Base-by-base conservation (phyloP, 2,888 invertebrate genomes). In the Poecilus cupreus region DNA sequence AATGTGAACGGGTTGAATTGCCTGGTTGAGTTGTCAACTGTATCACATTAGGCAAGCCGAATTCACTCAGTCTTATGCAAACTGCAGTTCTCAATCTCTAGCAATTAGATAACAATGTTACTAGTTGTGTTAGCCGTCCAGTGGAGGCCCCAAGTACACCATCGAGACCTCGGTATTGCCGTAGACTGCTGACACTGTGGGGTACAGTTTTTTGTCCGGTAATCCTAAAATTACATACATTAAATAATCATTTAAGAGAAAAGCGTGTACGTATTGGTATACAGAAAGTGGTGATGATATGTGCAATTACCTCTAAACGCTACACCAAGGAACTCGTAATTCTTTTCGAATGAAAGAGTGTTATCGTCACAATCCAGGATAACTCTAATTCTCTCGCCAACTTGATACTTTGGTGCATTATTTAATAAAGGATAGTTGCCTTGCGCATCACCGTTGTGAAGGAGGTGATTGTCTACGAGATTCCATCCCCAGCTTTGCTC, bases 401-500 rank as follows among this genome's bases (percentile, higher is more conserved):
- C 96, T 93, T 98, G 97, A 92, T 99, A 99, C 91, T 97, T 98
- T 75, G 98, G 98, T 85, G 97, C 97, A 91, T 99, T 99, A 90
- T 96, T 98, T 83, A 98, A 91, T 83, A 96, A 90, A 51, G 98
- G 98, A 91, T 97, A 98, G 88, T 95, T 96, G 83, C 97, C 98
- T 90, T 97, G 96, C 84, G 95, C 95, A 89, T 97, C 96, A 78
- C 98, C 98, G 91, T 98, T 98, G 89, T 99, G 98, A 85, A 98
- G 91, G 85, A 99, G 93, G 90, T 96, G 95, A 91, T 98, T 99
- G 90, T 99, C 98, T 74, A 99, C 98, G 85, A 99, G 92, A 92
- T 99, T 99, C 99, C 99, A 99, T 11, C 99, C 99, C 99, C 99
- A 99, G 87, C 98, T 98, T 89, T 98, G 96, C 88, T 97, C 97